Percentiles rank a stretch among this genome's conserved stretches.
Evolutionary conservation across 2,113 vertebrate species (phyloP).

Genomic region (Formicarius rufipectus): DNA sequence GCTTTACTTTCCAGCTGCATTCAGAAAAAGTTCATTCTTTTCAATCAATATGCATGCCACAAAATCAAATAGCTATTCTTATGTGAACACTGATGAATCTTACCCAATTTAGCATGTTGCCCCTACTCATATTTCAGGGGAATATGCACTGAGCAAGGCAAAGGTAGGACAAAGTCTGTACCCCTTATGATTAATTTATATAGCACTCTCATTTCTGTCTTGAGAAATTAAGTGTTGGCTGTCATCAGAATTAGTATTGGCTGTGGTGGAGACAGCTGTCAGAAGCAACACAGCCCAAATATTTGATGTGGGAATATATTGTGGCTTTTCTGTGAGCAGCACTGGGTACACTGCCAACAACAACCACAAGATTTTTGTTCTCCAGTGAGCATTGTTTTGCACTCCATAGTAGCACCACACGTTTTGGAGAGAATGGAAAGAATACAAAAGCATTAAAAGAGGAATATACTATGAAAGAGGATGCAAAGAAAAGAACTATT

Average conservation of each 20-base stretch:
- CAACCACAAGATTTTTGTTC: background rate
- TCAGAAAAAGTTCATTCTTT: background rate
- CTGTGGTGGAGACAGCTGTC: slow-evolving; percentile 10
- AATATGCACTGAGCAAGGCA: background rate
- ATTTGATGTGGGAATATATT: background rate
- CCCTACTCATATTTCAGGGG: background rate
- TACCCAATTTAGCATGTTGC: background rate
- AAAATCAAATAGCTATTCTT: background rate
- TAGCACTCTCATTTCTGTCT: background rate
- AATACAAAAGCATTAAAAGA: background rate
- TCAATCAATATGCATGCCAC: background rate
- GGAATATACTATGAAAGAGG: background rate
- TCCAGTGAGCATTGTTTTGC: background rate
- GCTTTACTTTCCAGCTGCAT: background rate
- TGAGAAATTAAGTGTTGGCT: background rate
- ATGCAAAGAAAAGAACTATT: background rate
- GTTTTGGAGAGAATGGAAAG: background rate
- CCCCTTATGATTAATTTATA: background rate
- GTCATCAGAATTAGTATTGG: background rate
- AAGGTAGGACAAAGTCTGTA: background rate
- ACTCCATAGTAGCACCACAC: background rate
- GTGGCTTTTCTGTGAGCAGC: slow-evolving; percentile 7
- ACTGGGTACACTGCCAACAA: background rate
- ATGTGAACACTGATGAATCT: background rate
- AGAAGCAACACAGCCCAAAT: background rate